A percentile compares a stretch with the other conserved stretches of the same genome.
Evolutionary conservation across 2,113 vertebrate species (phyloP).

Genomic region (Gasterosteus aculeatus): DNA sequence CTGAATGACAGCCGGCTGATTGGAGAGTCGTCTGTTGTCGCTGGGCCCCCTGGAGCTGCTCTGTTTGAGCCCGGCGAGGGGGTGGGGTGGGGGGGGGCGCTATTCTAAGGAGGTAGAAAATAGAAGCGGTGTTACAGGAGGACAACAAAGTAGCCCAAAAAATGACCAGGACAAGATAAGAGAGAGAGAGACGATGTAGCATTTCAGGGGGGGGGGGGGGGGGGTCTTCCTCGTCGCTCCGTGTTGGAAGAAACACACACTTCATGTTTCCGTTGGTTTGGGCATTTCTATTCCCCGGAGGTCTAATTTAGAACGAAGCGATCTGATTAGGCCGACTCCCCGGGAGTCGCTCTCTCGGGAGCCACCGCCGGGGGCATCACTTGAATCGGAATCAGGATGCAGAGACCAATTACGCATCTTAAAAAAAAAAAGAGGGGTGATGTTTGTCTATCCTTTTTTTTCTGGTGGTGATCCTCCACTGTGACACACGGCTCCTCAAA

Average conservation of each 20-base stretch:
- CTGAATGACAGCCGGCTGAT: slow-evolving; percentile 37
- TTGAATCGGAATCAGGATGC: slow-evolving; percentile 68
- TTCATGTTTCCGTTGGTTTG: slow-evolving; percentile 74
- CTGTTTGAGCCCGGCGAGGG: slow-evolving; percentile 37
- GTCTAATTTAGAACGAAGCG: slow-evolving; percentile 73
- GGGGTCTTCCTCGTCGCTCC: slow-evolving; percentile 36
- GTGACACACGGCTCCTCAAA: slow-evolving; percentile 18
- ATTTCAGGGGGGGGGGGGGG: slow-evolving; percentile 45
- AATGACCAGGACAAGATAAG: slow-evolving; percentile 56
- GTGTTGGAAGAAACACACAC: slow-evolving; percentile 59
- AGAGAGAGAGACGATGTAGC: slow-evolving; percentile 38
- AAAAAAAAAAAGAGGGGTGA: slow-evolving; percentile 28
- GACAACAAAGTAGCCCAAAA: slow-evolving; percentile 40
- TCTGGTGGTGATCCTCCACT: slow-evolving; percentile 3
- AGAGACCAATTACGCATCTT: slow-evolving; percentile 59
- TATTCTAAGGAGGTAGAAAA: slow-evolving; percentile 34
- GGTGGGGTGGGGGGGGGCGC: slow-evolving; percentile 24
- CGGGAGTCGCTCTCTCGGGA: slow-evolving; percentile 61
- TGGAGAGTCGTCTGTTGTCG: slow-evolving; percentile 29
- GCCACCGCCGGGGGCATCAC: slow-evolving; percentile 58
- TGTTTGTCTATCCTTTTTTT: slow-evolving; percentile 53
- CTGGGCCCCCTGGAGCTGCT: slow-evolving; percentile 27
- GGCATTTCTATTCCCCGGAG: slow-evolving; percentile 67
- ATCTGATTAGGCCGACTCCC: slow-evolving; percentile 72
- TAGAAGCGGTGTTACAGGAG: slow-evolving; percentile 4